Percentiles rank a stretch among this genome's conserved stretches.
phyloP scores from a whole-genome alignment of 2,888 invertebrate genomes.

The Caenorhabditis panamensis region DNA sequence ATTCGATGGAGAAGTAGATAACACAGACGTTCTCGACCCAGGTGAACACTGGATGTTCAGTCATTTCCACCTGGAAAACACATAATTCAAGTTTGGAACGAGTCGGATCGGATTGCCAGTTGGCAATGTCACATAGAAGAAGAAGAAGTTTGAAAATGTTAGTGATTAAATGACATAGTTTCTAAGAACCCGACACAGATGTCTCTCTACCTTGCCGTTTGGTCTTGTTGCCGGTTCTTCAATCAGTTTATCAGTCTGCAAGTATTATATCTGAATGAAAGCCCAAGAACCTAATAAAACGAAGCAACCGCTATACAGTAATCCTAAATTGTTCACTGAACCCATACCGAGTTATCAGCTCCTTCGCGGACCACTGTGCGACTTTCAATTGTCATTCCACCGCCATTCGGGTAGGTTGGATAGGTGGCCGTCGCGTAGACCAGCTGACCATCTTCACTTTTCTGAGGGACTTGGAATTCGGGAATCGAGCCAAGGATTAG shows the following conservation, averaged over 20 bases:
- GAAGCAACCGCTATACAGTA: not conserved
- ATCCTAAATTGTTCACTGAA: not conserved
- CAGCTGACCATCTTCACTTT: conserved; percentile 66
- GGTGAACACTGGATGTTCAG: conserved; percentile 80
- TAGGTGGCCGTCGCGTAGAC: conserved; percentile 74
- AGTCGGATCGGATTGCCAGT: not conserved
- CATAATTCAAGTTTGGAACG: not conserved
- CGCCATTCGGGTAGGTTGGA: conserved; percentile 79
- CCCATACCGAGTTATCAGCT: conserved; percentile 68
- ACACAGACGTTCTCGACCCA: conserved; percentile 81
- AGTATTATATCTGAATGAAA: conserved; percentile 25
- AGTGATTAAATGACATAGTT: conserved; percentile 23
- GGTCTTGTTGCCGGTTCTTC: conserved; percentile 14
- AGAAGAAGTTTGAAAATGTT: conserved; percentile 34
- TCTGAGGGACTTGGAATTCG: conserved; percentile 79
- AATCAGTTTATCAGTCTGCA: conserved; percentile 43
- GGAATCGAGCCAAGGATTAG: conserved; percentile 80
- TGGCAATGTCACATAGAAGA: not conserved
- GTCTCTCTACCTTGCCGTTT: conserved; percentile 41
- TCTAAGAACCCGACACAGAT: conserved; percentile 39
- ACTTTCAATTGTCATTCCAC: conserved; percentile 73
- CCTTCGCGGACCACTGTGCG: conserved; percentile 76
- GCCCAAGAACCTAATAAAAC: not conserved
- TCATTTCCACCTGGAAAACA: conserved; percentile 74
- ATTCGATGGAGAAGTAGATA: conserved; percentile 79